Conservation (phyloP, 1,140 invertebrate species). For the Macrobrachium nipponense region DNA sequence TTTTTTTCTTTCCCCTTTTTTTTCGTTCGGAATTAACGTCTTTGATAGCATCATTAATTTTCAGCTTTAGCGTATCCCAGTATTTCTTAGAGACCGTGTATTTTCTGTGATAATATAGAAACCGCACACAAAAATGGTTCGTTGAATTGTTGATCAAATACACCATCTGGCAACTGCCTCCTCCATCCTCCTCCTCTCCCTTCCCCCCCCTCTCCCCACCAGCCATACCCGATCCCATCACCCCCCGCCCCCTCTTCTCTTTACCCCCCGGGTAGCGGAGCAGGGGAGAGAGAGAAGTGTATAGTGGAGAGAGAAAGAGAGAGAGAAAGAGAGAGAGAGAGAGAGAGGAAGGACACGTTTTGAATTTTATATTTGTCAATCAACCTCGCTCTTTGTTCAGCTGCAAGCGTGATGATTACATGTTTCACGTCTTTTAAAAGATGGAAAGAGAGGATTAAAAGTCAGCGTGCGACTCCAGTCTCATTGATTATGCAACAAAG, state of each 20-base stretch:
- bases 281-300: neutral
- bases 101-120: neutral
- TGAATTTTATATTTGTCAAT: slow-evolving; percentile 16
- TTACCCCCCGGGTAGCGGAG: neutral
- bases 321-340: too few relatives aligned
- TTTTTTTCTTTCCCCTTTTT: slow-evolving; percentile 38
- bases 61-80: neutral
- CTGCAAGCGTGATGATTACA: neutral
- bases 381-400: slow-evolving; percentile 14
- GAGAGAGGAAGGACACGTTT: neutral
- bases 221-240: neutral
- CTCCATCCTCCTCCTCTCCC: neutral
- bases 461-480: neutral
- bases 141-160: neutral
- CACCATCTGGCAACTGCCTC: neutral
- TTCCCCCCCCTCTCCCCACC: too few relatives aligned
- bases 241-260: neutral
- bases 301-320: neutral
- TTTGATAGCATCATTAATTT: neutral
- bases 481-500: neutral
- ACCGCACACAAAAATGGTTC: neutral
- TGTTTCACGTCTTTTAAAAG: neutral
- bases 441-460: neutral
- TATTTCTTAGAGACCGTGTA: neutral
- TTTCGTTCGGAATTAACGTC: neutral